Conservation (phyloP, 2,888 invertebrate species). For the Acanthosepion pharaonis region DNA sequence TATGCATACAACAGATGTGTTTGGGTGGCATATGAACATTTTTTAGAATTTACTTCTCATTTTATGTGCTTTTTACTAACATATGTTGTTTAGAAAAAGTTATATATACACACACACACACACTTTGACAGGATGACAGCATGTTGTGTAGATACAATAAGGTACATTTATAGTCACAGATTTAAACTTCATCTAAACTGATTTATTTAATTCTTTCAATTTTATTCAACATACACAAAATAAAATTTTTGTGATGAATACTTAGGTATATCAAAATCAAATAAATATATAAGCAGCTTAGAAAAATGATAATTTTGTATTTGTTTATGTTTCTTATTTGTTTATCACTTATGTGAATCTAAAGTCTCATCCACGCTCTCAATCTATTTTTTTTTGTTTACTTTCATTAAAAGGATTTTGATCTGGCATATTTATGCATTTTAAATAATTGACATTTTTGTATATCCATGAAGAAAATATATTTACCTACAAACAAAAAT, state of each 20-base stretch:
- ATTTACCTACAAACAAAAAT: too few species aligned
- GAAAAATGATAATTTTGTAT: too few species aligned
- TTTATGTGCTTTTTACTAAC: background rate
- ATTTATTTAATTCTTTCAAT: background rate
- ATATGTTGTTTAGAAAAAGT: background rate
- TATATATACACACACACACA: background rate
- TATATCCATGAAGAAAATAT: too few species aligned
- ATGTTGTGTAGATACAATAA: background rate
- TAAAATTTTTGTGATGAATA: background rate
- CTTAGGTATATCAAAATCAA: background rate
- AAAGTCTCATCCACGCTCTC: too few species aligned
- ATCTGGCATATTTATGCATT: too few species aligned
- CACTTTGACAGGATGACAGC: background rate
- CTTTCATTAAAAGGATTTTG: too few species aligned
- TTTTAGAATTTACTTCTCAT: background rate
- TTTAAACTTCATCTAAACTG: background rate
- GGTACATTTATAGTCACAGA: background rate
- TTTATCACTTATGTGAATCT: too few species aligned
- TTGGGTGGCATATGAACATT: background rate
- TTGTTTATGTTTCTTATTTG: too few species aligned
- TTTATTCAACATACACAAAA: background rate
- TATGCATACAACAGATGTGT: background rate
- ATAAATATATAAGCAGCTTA: background rate
- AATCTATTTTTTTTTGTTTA: too few species aligned
- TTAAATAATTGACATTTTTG: too few species aligned